A percentile compares a stretch with the other conserved stretches of the same genome.
Evolutionary conservation across 2,888 invertebrate species (phyloP).

Genomic region (Cosmia pyralina): DNA sequence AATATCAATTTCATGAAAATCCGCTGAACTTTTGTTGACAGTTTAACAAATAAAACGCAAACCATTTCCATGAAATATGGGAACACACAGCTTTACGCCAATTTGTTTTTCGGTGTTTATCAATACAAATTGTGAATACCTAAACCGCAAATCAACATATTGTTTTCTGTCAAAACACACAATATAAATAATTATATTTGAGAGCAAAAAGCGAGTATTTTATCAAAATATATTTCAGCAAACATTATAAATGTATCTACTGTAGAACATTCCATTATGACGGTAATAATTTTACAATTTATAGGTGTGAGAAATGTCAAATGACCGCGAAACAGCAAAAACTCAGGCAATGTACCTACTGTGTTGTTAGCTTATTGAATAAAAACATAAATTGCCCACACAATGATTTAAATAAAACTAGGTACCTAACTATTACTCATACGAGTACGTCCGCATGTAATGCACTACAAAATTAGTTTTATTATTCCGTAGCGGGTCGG

Average conservation of each 20-base stretch:
- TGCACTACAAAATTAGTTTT: not conserved
- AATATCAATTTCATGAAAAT: not conserved
- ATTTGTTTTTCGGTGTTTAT: slow-evolving; percentile 7
- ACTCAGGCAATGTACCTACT: not conserved
- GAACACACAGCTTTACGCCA: slow-evolving; percentile 14
- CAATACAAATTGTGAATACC: slow-evolving; percentile 1
- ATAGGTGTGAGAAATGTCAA: not conserved
- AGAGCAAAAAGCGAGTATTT: not conserved
- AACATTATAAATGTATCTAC: not conserved
- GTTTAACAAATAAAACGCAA: slow-evolving; percentile 31
- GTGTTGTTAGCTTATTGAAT: not conserved
- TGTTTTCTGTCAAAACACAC: slow-evolving; percentile 5
- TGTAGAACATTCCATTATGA: not conserved
- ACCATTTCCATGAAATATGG: slow-evolving; percentile 26
- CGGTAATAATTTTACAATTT: not conserved
- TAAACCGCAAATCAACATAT: slow-evolving; percentile 19
- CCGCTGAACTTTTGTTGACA: not conserved
- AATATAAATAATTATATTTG: slow-evolving; percentile 17
- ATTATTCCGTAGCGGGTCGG: not conserved
- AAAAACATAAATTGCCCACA: not conserved
- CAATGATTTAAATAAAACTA: not conserved
- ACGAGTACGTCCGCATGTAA: not conserved
- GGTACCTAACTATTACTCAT: too few species aligned
- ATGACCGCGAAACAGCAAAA: not conserved
- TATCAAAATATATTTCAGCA: slow-evolving; percentile 3